These are phyloP conservation scores for Proisotoma minuta DNA, from an alignment of 2,888 invertebrate genomes.

Conservation along the genomic window DNA sequence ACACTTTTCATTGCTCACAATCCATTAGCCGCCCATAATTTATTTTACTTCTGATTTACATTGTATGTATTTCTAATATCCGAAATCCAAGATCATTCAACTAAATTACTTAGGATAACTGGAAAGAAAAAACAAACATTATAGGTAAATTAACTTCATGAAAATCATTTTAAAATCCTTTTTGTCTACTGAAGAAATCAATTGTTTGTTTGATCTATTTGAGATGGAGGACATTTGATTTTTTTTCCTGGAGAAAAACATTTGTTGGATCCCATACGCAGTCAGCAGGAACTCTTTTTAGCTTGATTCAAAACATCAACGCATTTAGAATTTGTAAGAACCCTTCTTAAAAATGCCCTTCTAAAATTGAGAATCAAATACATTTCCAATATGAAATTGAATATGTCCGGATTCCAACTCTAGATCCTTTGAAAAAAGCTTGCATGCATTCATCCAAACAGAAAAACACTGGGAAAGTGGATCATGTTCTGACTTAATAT, in stretches of 20 bases:
- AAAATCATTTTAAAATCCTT: neutral
- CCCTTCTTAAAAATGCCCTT: neutral
- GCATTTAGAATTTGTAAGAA: neutral
- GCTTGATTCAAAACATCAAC: neutral
- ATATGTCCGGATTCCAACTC: neutral
- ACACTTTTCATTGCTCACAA: slow-evolving; percentile 14
- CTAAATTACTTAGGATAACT: too few species aligned
- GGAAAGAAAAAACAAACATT: too few species aligned
- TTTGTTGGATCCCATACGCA: neutral
- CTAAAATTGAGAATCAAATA: neutral
- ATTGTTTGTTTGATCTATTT: neutral
- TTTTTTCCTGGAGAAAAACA: too few species aligned
- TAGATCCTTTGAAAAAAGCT: too few species aligned
- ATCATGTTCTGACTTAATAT: neutral
- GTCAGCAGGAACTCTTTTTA: neutral
- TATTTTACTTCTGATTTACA: too few species aligned
- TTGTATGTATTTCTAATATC: too few species aligned
- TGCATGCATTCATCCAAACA: slow-evolving; percentile 27
- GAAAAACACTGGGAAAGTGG: slow-evolving; percentile 25
- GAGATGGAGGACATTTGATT: neutral
- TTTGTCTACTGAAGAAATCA: neutral
- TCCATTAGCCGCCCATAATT: neutral
- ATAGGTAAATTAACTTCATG: too few species aligned
- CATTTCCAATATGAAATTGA: slow-evolving; percentile 5
- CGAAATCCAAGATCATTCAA: too few species aligned